Evolutionary conservation across 2,888 invertebrate genomes (phyloP).

Genomic region (Aleiodes alternator): DNA sequence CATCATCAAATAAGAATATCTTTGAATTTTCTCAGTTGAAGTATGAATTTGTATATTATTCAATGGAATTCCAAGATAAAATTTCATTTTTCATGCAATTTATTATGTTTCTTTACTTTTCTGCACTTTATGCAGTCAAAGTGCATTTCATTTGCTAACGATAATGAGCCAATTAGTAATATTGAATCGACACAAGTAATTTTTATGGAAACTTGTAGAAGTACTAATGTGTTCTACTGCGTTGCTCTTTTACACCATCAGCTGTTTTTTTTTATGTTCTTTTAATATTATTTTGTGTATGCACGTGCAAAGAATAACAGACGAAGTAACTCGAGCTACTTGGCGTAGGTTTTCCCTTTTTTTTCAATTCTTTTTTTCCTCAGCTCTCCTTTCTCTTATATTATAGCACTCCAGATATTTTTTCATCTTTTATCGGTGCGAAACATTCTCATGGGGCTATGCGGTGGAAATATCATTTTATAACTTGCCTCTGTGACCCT

Average conservation of each 20-base stretch:
- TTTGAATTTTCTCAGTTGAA: too few relatives aligned
- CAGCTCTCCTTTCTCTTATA: slow-evolving; percentile 22
- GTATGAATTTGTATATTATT: too few relatives aligned
- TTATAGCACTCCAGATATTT: slow-evolving; percentile 40
- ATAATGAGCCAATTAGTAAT: too few relatives aligned
- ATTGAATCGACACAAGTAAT: too few relatives aligned
- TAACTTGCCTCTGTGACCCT: slow-evolving; percentile 56
- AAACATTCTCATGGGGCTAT: slow-evolving; percentile 58
- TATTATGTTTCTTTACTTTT: too few relatives aligned
- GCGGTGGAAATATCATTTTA: slow-evolving; percentile 60
- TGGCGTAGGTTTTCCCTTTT: slow-evolving; percentile 8
- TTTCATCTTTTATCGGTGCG: slow-evolving; percentile 59
- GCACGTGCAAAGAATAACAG: slow-evolving; percentile 18
- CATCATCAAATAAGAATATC: too few relatives aligned
- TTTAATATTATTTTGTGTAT: slow-evolving; percentile 17
- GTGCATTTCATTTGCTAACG: too few relatives aligned
- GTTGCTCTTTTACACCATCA: not conserved
- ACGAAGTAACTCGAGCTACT: slow-evolving; percentile 20
- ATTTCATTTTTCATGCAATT: too few relatives aligned
- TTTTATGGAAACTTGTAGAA: too few relatives aligned
- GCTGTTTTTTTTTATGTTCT: not conserved
- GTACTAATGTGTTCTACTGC: too few relatives aligned
- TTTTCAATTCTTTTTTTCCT: not conserved
- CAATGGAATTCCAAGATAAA: too few relatives aligned
- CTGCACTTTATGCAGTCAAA: too few relatives aligned